Evolutionary conservation across 2,888 invertebrate genomes (phyloP).

Genomic region (Cantharis rufa): DNA sequence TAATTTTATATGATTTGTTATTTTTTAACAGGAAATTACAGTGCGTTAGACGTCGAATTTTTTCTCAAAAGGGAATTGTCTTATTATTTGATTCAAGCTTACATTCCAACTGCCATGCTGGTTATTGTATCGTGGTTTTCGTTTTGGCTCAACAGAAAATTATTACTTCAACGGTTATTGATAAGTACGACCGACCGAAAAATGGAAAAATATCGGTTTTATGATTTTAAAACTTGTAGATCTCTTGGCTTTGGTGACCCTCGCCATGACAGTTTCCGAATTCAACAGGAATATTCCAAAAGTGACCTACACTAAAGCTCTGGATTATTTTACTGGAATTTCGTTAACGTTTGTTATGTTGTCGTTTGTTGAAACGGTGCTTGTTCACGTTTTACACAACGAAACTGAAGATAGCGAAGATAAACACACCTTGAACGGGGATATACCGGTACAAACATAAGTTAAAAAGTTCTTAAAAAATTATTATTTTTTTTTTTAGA

Average conservation of each 20-base stretch:
- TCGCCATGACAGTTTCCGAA: not conserved
- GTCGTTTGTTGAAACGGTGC: not conserved
- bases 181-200: not conserved
- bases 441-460: not conserved
- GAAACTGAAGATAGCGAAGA: not conserved
- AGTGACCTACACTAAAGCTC: not conserved
- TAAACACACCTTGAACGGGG: not conserved
- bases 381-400: not conserved
- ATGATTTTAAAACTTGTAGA: not conserved
- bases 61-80: conserved; percentile 5
- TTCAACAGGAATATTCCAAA: not conserved
- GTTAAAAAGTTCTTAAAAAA: not conserved
- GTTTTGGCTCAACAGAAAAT: conserved; percentile 15
- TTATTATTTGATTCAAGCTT: conserved; percentile 2
- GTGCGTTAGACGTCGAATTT: not conserved
- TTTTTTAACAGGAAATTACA: conserved; percentile 5
- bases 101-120: conserved; percentile 10
- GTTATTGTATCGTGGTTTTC: conserved; percentile 17
- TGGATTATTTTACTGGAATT: conserved; percentile 12
- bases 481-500: not conserved
- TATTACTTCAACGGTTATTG: conserved; percentile 6
- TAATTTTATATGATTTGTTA: too few species aligned
- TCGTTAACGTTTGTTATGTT: conserved; percentile 6
- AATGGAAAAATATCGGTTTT: not conserved
- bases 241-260: not conserved